phyloP scores from a whole-genome alignment of 2,113 vertebrate genomes.

The Ellobius talpinus region DNA sequence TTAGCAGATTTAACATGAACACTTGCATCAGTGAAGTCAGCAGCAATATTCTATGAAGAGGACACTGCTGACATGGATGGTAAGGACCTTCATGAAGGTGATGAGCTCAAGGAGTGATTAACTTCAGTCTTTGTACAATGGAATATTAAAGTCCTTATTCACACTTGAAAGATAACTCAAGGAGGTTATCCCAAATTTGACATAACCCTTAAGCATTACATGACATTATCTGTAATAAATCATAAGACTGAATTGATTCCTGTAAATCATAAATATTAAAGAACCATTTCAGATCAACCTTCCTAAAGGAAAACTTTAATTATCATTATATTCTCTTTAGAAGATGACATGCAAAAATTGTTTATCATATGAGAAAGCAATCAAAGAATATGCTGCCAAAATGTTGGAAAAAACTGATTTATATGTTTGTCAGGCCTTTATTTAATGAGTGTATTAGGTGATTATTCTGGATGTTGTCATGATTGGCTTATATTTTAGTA shows the following conservation, averaged over 20 bases:
- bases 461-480: constrained; percentile 29
- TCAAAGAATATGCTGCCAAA: neutral
- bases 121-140: neutral
- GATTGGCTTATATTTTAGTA: constrained; percentile 13
- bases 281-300: constrained; percentile 18
- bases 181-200: neutral
- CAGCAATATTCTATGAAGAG: neutral
- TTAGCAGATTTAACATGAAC: constrained; percentile 3
- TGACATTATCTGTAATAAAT: constrained; percentile 16
- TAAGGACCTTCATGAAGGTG: neutral
- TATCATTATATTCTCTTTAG: constrained; percentile 43
- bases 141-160: neutral
- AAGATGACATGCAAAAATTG: constrained; percentile 37
- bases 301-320: constrained; percentile 24
- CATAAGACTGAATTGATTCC: constrained; percentile 9
- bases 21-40: neutral
- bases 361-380: constrained; percentile 51
- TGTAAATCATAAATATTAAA: constrained; percentile 34
- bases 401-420: constrained; percentile 14
- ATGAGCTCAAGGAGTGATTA: neutral
- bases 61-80: neutral
- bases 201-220: constrained; percentile 40
- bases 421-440: neutral
- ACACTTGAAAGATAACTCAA: neutral
- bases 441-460: constrained; percentile 32